Evolutionary conservation across 1,140 invertebrate species (phyloP), one percentile per base, ranked within the genome.

Genomic region (Stegodyphus mimosarum): DNA sequence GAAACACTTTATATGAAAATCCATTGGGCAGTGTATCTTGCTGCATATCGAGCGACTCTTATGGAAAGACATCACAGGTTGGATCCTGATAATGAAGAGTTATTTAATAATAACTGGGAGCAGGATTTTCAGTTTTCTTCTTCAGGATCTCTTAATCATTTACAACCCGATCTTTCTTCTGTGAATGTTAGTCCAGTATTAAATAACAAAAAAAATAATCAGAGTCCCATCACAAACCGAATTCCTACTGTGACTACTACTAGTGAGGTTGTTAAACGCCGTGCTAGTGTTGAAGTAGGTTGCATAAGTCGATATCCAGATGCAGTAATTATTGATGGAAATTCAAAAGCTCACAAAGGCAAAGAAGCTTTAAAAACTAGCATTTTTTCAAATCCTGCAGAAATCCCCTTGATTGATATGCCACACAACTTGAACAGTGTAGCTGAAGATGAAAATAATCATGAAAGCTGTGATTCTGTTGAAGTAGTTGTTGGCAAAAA

Each of bases 1-100:
- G 90, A 91, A 83, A 89, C 91, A 33, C 73, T 88, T 33, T 89
- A 88, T 75, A 87, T 89, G 87, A 89, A 89, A 76, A 81, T 89
- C 60, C 87, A 87, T 53, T 86, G 87, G 50, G 81, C 87, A 67
- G 87, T 88, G 2, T 89, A 89, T 86, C 63, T 86, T 52, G 88
- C 88, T 71, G 89, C 89, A 55, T 87, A 84, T 33, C 71, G 86
- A 55, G 87, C 89, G 52, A 88, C 88, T 13, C 51, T 87, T 33
- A 77, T 89, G 76, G 88, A 89, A 66, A 49, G 87, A 48, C 86
- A 87, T 17, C 80, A 87, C 63, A 77, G 74, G 11, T 69, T 75
- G 6, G 87, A 87, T 74, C 71, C 81, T 11, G 83, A 75, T 11
- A 64, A 55, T 66, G 81, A 84, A 77, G 87, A 87, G 10, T 64